A percentile compares a stretch with the other conserved stretches of the same genome.
Conservation (phyloP, 2,113 vertebrate species). For the Leptosomus discolor region DNA sequence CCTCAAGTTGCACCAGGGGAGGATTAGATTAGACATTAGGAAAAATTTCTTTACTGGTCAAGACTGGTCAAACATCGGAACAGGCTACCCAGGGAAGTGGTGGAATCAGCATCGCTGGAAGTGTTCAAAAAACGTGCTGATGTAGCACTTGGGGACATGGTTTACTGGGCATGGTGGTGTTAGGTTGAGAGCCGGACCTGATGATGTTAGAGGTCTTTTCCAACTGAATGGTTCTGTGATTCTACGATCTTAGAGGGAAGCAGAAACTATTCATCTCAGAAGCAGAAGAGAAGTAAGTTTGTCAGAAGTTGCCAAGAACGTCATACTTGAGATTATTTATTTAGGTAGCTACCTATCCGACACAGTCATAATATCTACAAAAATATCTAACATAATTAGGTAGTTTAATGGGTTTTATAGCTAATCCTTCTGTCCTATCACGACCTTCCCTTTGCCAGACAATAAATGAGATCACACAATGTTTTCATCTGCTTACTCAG, state of each 20-base stretch:
- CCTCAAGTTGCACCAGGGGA: no score
- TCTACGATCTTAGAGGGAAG: not conserved
- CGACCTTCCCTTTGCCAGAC: not conserved
- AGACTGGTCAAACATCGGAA: no score
- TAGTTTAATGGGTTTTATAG: not conserved
- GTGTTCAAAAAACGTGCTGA: no score
- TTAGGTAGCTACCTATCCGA: not conserved
- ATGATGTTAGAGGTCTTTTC: no score
- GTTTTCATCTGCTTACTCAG: not conserved
- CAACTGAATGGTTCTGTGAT: no score
- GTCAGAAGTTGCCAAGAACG: not conserved
- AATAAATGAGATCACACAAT: not conserved
- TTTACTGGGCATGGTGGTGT: no score
- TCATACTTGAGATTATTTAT: not conserved
- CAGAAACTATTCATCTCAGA: not conserved
- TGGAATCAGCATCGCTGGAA: no score
- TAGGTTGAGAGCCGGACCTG: no score
- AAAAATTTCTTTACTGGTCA: no score
- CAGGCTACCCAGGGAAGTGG: no score
- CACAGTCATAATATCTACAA: not conserved
- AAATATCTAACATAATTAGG: not conserved
- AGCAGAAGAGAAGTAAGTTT: not conserved
- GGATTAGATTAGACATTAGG: no score
- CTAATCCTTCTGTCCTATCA: not conserved
- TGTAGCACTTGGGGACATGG: no score